Conservation (phyloP, 2,113 vertebrate genomes). For the Anser cygnoides region DNA sequence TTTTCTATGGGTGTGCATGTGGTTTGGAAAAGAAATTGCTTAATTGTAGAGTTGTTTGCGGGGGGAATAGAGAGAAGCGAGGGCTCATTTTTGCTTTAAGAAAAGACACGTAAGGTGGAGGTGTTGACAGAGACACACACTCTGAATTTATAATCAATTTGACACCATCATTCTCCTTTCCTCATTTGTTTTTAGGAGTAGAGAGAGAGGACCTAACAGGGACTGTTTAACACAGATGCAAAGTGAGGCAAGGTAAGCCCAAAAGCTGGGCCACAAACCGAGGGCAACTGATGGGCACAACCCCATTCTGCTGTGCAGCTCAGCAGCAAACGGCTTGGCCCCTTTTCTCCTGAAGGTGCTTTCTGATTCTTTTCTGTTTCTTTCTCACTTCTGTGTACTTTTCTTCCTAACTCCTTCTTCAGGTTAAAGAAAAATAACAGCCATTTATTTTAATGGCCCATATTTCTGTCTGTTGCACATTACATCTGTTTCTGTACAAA, state of each 20-base stretch:
- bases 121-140: not conserved
- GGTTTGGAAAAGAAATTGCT: not conserved
- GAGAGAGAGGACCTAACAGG: not conserved
- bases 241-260: not conserved
- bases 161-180: not conserved
- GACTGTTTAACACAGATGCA: not conserved
- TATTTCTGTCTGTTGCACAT: not conserved
- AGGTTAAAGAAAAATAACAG: not conserved
- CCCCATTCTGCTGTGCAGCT: not conserved
- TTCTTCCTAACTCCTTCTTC: not conserved
- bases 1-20: not conserved
- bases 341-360: not conserved
- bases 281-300: not conserved
- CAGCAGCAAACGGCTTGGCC: not conserved
- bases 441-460: not conserved
- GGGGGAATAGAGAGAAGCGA: not conserved
- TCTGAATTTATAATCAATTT: not conserved
- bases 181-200: not conserved
- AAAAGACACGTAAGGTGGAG: not conserved
- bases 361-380: not conserved
- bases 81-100: not conserved
- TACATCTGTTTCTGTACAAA: constrained; percentile 25
- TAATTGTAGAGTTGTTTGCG: not conserved
- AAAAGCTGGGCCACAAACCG: not conserved
- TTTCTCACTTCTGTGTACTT: not conserved